Conservation (phyloP, 2,888 invertebrate genomes). For the Ophion obscuratus region DNA sequence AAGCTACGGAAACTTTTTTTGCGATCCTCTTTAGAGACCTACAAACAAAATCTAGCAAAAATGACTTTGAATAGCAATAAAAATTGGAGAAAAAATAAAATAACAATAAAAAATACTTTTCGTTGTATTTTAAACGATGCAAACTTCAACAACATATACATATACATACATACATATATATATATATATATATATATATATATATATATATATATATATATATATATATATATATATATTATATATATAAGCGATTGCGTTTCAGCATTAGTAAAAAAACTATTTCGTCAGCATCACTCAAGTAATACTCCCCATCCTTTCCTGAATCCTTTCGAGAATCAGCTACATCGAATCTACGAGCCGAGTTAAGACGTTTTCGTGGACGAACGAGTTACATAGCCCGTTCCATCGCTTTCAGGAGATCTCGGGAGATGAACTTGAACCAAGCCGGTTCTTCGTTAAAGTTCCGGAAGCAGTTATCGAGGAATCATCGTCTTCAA, state of each 20-base stretch:
- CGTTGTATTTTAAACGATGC: too few species aligned
- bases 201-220: not conserved
- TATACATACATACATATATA: too few species aligned
- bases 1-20: too few species aligned
- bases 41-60: too few species aligned
- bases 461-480: conserved; percentile 64
- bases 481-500: conserved; percentile 59
- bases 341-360: conserved; percentile 60
- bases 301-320: conserved; percentile 31
- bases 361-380: conserved; percentile 60
- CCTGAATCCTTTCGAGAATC: conserved; percentile 43
- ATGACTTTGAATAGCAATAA: too few species aligned
- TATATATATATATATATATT: too few species aligned
- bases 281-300: conserved; percentile 30
- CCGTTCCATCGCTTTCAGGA: conserved; percentile 28
- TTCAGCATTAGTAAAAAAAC: conserved; percentile 43
- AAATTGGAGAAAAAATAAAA: not conserved
- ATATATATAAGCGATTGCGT: not conserved
- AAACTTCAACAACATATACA: too few species aligned
- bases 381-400: conserved; percentile 49
- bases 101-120: not conserved
- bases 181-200: not conserved
- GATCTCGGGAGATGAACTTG: conserved; percentile 59
- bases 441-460: conserved; percentile 61
- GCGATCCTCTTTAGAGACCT: too few species aligned